Base-by-base conservation (phyloP, 1,140 invertebrate species). In the Drosophila lacertosa region DNA sequence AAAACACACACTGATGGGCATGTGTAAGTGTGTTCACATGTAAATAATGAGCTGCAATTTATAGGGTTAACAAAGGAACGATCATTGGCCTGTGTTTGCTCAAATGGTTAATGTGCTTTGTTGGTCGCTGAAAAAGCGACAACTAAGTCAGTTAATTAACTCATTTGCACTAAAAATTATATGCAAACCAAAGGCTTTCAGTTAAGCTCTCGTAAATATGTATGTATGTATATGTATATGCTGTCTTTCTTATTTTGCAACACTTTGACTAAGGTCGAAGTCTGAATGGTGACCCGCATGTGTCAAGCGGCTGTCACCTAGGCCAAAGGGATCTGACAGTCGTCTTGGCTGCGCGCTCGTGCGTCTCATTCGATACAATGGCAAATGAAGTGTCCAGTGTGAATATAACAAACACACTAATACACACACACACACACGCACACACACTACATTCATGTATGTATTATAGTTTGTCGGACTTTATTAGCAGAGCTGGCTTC, bases 141-240 rank as follows among this genome's bases (percentile, higher is more conserved):
- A 77, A 47, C 66, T 75, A 82, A 86, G 88, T 86, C 77, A 71
- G 64, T 65, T 86, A 88, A 86, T 86, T 86, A 86, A 88, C 82
- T 82, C 77, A 88, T 88, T 77, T 77, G 59, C 66, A 40, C 54
- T 26, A 40, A 65, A 86, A 69, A 68, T 69, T 55, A 33, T 69
- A 73, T 54, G 20, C 53, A 32, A 29, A 48, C 22, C 39, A 20
- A 26, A 42, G 39, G n/a, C 10, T 6, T 33, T 40, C 9, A 7
- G 24, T 22, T 32, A n/a, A 20, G 3, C 11, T 24, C 40, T 42
- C 6, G 33, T 50, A 13, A 2, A 18, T 37, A 48, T 29, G 45
- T 50, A 13, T 1, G 15, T 33, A 13, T 45, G 11, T 16, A n/a
- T n/a, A n/a, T n/a, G n/a, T n/a, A 55, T 22, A 20, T 42, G 45